Percentiles rank a stretch among this genome's conserved stretches.
Conservation (phyloP, 2,888 invertebrate genomes). For the Adelognathus sp. region DNA sequence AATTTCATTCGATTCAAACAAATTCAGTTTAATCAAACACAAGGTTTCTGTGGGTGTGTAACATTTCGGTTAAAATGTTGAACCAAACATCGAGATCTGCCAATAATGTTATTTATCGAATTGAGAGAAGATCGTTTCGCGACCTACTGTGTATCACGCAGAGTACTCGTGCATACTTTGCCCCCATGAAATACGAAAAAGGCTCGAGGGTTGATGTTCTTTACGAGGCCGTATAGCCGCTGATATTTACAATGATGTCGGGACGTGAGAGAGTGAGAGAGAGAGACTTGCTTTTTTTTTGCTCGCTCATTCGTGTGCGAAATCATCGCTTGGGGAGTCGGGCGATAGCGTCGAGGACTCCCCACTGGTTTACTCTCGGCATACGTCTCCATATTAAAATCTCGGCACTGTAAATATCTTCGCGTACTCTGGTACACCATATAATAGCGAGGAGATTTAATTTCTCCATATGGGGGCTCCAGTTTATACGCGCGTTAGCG, state of each 20-base stretch:
- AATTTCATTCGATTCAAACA: too few relatives aligned
- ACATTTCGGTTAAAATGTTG: too few relatives aligned
- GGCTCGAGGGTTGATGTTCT: constrained; percentile 62
- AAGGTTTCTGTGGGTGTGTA: too few relatives aligned
- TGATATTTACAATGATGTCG: constrained; percentile 80
- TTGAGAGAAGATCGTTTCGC: constrained; percentile 7
- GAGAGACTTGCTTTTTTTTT: constrained; percentile 10
- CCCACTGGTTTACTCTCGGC: constrained; percentile 77
- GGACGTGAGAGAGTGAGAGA: too few relatives aligned
- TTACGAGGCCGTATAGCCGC: constrained; percentile 77
- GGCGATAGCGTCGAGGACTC: constrained; percentile 72
- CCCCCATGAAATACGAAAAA: not conserved
- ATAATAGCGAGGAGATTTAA: constrained; percentile 66
- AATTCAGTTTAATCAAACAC: too few relatives aligned
- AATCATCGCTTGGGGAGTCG: constrained; percentile 64
- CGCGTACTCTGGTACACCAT: constrained; percentile 32
- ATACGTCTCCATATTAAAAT: constrained; percentile 72
- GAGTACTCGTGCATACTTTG: not conserved
- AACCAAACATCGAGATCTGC: not conserved
- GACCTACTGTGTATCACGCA: constrained; percentile 9
- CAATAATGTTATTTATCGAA: not conserved
- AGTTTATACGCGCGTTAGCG: constrained; percentile 52
- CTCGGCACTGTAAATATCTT: constrained; percentile 73
- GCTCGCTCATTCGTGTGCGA: constrained; percentile 54
- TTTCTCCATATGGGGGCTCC: constrained; percentile 65